Evolutionary conservation across 2,888 invertebrate genomes (phyloP), one percentile per base, ranked within the genome.

Genomic region (Nymphalis urticae): DNA sequence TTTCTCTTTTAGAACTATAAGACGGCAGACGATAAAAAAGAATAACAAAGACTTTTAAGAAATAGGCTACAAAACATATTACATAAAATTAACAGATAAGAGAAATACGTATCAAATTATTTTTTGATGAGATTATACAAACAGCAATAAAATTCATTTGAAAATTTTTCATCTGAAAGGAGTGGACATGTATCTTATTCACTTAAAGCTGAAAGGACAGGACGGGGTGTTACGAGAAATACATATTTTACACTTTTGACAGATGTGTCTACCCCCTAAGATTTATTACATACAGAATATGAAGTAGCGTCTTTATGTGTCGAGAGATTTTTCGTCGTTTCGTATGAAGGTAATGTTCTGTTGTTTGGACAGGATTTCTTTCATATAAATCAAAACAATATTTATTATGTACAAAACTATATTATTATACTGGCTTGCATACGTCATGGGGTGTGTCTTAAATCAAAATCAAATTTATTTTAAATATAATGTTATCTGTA

Each of bases 221-320:
- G 76, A 76, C 75, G 78, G 76, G 75, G 77, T 78, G 80, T 83
- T 85, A 87, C 88, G 85, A 88, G 87, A 85, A 87, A 91, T 88
- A 89, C 87, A 89, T 91, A 90, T 90, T 91, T 92, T 89, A 91
- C 83, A 88, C 83, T 90, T 92, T 88, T 91, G 92, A 91, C 91
- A 91, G 86, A 89, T 89, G 87, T 84, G 90, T 89, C 89, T 83
- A 86, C 82, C 83, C 82, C 82, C 78, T 79, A 82, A 87, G 89
- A 92, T 92, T 92, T 92, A 92, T 92, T 81, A 83, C 80, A 71
- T 77, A 76, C 76, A 75, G 85, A 87, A 90, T 89, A 89, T 89
- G 87, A 86, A 88, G 87, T 85, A 86, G 85, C 85, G 81, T 86
- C 54, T 66, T 80, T 84, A 13, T 42, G 76, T 77, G 80, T 74